Evolutionary conservation across 2,797 vertebrate species (phyloP), one percentile per base, ranked within the genome.

Genomic region (Chaenodraco wilsoni): DNA sequence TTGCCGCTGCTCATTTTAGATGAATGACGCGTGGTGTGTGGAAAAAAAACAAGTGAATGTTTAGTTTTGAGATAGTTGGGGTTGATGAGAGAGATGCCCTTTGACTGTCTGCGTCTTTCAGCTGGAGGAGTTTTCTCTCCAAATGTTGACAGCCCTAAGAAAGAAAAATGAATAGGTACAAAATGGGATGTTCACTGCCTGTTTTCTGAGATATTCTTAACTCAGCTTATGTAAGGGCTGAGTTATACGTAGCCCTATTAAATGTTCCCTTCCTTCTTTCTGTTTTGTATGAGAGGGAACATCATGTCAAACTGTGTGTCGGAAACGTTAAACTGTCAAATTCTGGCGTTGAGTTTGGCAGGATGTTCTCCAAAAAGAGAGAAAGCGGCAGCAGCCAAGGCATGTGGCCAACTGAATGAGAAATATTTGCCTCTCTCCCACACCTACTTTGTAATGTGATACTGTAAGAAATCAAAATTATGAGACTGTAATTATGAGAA

Each of bases 151-250:
- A 92, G 84, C 84, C 45, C 58, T 75, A 72, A 85, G 66, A 89
- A 91, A 90, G 61, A 82, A 87, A 27, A 71, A 91, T 87, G 76
- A 90, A 91, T 81, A 82, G 79, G 70, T 86, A 85, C 19, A 80
- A 85, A 84, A 89, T 77, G 79, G 75, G 80, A 85, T 80, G 71
- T 84, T 87, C 74, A 48, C 21, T 21, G 73, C 70, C 78, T 89
- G 77, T 88, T 89, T 81, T 65, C 51, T 49, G 52, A 79, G 76
- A 91, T 89, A 79, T 76, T 88, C 79, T 71, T 86, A 88, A 91
- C 84, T 86, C 78, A 77, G 68, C 79, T 81, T 82, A 83, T 83
- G 77, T 83, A 83, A 86, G 76, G 76, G 79, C 72, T 88, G 61
- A 84, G 50, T 72, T 86, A 81, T 14, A 86, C 76, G 73, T 79